Conservation (phyloP, 2,888 invertebrate species). For the Andrena haemorrhoa region DNA sequence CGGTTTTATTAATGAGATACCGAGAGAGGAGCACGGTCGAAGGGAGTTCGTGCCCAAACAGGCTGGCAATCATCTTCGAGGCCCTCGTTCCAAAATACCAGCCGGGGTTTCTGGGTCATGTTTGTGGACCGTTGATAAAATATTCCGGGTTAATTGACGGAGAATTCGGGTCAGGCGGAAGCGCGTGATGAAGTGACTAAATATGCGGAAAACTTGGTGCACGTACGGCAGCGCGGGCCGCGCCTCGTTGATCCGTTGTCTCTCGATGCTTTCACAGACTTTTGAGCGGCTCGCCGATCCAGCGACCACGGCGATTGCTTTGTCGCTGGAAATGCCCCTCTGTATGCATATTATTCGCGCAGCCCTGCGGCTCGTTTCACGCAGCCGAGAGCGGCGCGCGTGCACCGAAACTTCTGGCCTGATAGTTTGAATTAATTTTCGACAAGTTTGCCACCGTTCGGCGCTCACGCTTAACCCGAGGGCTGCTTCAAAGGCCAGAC, state of each 20-base stretch:
- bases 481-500: conserved; percentile 38
- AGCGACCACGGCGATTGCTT: neutral
- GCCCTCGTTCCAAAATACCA: conserved; percentile 3
- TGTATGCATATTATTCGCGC: conserved; percentile 16
- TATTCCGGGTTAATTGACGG: conserved; percentile 69
- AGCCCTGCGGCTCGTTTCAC: conserved; percentile 1
- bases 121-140: conserved; percentile 52
- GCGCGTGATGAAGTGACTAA: conserved; percentile 55
- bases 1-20: conserved; percentile 11
- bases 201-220: conserved; percentile 29
- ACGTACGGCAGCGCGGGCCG: neutral
- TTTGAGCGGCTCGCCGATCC: conserved; percentile 1
- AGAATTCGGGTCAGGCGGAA: conserved; percentile 65
- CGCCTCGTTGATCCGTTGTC: neutral
- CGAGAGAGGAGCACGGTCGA: neutral
- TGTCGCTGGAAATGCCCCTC: neutral
- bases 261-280: neutral
- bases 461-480: conserved; percentile 37
- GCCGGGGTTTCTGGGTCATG: conserved; percentile 26
- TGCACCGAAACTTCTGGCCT: conserved; percentile 24
- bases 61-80: conserved; percentile 19
- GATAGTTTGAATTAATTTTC: conserved; percentile 58
- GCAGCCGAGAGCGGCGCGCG: conserved; percentile 1
- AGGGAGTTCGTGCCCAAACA: conserved; percentile 5
- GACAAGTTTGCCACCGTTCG: conserved; percentile 44